Evolutionary conservation across 2,797 vertebrate genomes (phyloP), one percentile per base, ranked within the genome.

Genomic region (Dermochelys coriacea): DNA sequence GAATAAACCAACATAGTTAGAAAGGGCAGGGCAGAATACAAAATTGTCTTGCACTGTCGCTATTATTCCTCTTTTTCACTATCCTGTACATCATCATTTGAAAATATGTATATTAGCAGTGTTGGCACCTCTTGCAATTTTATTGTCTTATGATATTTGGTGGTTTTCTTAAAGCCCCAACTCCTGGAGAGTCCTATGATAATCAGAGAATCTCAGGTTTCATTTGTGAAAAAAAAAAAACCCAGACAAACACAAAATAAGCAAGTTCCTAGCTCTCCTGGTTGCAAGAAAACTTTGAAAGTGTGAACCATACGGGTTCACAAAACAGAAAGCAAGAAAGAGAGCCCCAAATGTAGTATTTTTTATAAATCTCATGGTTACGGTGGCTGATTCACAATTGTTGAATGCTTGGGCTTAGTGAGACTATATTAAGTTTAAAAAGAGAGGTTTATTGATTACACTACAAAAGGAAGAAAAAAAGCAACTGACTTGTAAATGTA

Each of bases 221-320:
- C 19, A 45, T 37, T 19, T 31, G 21, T 85, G 77, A 49, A 84
- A 29, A 75, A 45, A n/a, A n/a, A 12, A 27, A 54, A 23, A 14
- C 41, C 15, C 15, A 49, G 49, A 49, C 51, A 52, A 19, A 8
- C 52, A 21, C 52, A 54, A 23, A 57, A 57, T 55, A 55, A 37
- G 21, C 25, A 71, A 27, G 41, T 75, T 75, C 23, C 37, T 18
- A n/a, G 31, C 23, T 19, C 64, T 51, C 5, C 54, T 86, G 93
- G 50, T 78, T 93, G 31, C 1, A 55, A 86, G 79, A 87, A 91
- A 91, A 80, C 84, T 79, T 82, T 88, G 84, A 84, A 94, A 94
- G 89, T 82, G 34, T 77, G 89, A 88, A 93, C 41, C 80, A 21
- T 2, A 18, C 50, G 68, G 5, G 21, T 37, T 74, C 64, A 71